These are phyloP conservation scores for Steinernema scapterisci DNA, from an alignment of 2,888 invertebrate species.

Conservation along the genomic window DNA sequence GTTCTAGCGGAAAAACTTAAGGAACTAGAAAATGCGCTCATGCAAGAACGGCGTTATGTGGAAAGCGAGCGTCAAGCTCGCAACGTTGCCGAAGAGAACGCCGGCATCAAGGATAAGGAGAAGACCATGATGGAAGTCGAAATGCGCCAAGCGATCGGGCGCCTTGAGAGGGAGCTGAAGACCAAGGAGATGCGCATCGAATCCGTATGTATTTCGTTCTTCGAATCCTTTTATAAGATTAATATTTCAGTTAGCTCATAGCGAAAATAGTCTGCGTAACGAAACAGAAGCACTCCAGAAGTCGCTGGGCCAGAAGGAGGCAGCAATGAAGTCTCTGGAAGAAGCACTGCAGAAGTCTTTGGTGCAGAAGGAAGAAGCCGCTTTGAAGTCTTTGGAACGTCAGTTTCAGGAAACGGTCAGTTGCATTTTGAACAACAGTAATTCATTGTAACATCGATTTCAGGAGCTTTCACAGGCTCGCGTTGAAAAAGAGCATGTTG, in stretches of 20 bases:
- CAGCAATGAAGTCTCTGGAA: constrained; percentile 38
- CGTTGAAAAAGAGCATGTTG: constrained; percentile 38
- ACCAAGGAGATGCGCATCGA: constrained; percentile 39
- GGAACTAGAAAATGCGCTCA: background rate
- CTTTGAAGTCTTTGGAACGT: background rate
- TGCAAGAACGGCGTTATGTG: constrained; percentile 30
- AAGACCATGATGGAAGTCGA: constrained; percentile 43
- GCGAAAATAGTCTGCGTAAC: background rate
- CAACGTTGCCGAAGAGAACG: constrained; percentile 91
- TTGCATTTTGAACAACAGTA: constrained; percentile 2
- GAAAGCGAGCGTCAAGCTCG: constrained; percentile 91
- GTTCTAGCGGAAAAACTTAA: background rate
- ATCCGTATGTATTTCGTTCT: background rate
- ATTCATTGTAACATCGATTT: background rate
- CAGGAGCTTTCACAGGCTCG: constrained; percentile 34
- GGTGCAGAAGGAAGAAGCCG: constrained; percentile 27
- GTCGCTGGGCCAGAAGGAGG: background rate
- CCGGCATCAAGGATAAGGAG: constrained; percentile 78
- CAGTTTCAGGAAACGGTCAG: constrained; percentile 1
- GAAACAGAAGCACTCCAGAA: background rate
- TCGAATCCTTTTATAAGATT: constrained; percentile 15
- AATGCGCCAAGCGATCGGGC: constrained; percentile 37
- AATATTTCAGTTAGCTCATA: background rate
- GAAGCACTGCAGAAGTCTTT: background rate
- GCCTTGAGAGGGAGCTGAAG: constrained; percentile 47